Percentiles rank a stretch among this genome's conserved stretches.
These are phyloP conservation scores for Microdon myrmicae DNA, from an alignment of 2,888 invertebrate genomes.

Conservation along the genomic window DNA sequence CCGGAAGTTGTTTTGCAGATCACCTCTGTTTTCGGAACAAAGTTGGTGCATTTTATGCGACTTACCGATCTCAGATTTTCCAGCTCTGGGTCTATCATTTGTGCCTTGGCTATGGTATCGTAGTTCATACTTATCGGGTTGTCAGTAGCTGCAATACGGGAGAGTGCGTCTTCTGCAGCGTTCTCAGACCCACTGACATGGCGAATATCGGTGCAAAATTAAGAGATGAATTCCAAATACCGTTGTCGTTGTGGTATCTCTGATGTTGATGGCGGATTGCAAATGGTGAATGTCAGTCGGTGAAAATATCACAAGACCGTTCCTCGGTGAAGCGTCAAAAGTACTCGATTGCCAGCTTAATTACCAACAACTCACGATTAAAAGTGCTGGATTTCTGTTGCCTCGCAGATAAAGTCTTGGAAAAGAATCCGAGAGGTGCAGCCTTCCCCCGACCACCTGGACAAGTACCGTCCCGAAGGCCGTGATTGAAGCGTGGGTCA, in stretches of 20 bases:
- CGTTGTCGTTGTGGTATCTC: slow-evolving; percentile 13
- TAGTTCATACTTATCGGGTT: slow-evolving; percentile 9
- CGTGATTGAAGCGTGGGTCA: slow-evolving; percentile 1
- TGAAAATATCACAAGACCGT: slow-evolving; percentile 1
- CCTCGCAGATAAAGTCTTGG: not conserved
- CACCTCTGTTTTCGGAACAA: slow-evolving; percentile 14
- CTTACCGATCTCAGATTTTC: slow-evolving; percentile 21
- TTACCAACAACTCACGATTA: slow-evolving; percentile 1
- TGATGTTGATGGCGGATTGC: too few relatives aligned
- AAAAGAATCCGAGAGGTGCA: slow-evolving; percentile 1
- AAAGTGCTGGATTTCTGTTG: slow-evolving; percentile 5
- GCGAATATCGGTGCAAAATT: slow-evolving; percentile 26
- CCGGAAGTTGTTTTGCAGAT: slow-evolving; percentile 29
- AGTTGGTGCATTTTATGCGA: slow-evolving; percentile 15
- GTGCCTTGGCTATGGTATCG: slow-evolving; percentile 15
- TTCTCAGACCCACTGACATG: slow-evolving; percentile 29
- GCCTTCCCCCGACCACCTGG: not conserved
- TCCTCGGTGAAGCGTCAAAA: slow-evolving; percentile 1
- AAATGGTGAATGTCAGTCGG: too few relatives aligned
- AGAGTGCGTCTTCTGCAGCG: slow-evolving; percentile 39
- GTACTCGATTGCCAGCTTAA: slow-evolving; percentile 5
- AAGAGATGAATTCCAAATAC: slow-evolving; percentile 27
- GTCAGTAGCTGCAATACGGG: slow-evolving; percentile 24
- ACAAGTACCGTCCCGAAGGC: slow-evolving; percentile 14
- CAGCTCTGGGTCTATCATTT: too few relatives aligned